phyloP scores from a whole-genome alignment of 2,888 invertebrate species.

The Macrosoma leucophasiata region DNA sequence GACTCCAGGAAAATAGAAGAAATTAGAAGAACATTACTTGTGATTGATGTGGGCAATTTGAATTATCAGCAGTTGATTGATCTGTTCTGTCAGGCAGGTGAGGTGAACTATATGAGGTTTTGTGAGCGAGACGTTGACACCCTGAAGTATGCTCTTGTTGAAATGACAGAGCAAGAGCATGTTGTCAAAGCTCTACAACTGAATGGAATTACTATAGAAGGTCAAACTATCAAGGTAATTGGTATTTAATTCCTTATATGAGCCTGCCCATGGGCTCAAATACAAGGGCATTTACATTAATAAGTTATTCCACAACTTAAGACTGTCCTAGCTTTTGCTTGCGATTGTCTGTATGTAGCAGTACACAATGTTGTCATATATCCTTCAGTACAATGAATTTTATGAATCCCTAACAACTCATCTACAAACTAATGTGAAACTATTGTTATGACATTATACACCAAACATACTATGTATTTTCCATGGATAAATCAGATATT shows the following conservation, averaged over 20 bases:
- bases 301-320: too few relatives aligned
- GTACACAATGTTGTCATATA: too few relatives aligned
- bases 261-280: too few relatives aligned
- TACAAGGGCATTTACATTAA: too few relatives aligned
- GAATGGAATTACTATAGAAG: conserved; percentile 86
- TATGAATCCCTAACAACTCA: too few relatives aligned
- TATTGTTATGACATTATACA: too few relatives aligned
- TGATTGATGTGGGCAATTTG: conserved; percentile 85
- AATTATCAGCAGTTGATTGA: conserved; percentile 91
- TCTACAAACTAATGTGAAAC: too few relatives aligned
- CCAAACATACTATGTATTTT: too few relatives aligned
- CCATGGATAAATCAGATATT: too few relatives aligned
- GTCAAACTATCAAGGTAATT: conserved; percentile 76
- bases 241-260: not conserved
- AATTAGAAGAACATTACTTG: conserved; percentile 92
- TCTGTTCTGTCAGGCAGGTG: conserved; percentile 90
- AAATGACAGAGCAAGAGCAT: conserved; percentile 94
- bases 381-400: too few relatives aligned
- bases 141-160: conserved; percentile 89
- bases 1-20: conserved; percentile 96
- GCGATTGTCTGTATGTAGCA: too few relatives aligned
- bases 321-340: too few relatives aligned
- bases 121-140: conserved; percentile 89
- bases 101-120: conserved; percentile 95
- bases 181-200: conserved; percentile 90